Evolutionary conservation across 2,888 invertebrate genomes (phyloP).

Genomic region (Phragmatobia fuliginosa): DNA sequence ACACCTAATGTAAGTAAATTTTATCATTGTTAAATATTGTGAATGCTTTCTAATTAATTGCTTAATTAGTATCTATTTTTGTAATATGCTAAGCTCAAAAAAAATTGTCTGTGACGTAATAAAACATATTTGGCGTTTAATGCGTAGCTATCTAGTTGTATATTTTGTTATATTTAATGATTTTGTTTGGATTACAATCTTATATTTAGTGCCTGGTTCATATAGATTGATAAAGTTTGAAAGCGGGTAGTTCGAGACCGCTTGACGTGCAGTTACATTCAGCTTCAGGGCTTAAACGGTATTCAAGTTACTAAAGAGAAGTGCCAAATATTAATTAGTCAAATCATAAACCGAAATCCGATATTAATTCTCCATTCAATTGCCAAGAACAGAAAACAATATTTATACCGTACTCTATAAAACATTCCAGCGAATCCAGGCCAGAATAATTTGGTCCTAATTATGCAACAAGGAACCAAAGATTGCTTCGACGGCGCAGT

Average conservation of each 20-base stretch:
- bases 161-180: not conserved
- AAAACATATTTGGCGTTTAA: not conserved
- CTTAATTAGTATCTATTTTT: not conserved
- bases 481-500: too few relatives aligned
- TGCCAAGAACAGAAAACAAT: too few relatives aligned
- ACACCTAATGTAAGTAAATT: not conserved
- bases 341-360: not conserved
- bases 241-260: too few relatives aligned
- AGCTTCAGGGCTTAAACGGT: not conserved
- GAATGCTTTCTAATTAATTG: not conserved
- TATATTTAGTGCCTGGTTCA: not conserved
- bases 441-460: too few relatives aligned
- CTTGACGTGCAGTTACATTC: too few relatives aligned
- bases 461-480: too few relatives aligned
- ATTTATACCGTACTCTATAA: too few relatives aligned
- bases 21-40: not conserved
- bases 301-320: not conserved
- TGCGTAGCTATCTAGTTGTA: not conserved
- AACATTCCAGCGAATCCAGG: too few relatives aligned
- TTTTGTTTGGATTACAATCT: not conserved
- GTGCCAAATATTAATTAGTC: conserved; percentile 10
- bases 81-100: not conserved
- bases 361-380: not conserved
- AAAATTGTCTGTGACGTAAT: not conserved
- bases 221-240: not conserved